Base-by-base conservation (phyloP, 2,797 vertebrate genomes). In the Mallotus villosus region DNA sequence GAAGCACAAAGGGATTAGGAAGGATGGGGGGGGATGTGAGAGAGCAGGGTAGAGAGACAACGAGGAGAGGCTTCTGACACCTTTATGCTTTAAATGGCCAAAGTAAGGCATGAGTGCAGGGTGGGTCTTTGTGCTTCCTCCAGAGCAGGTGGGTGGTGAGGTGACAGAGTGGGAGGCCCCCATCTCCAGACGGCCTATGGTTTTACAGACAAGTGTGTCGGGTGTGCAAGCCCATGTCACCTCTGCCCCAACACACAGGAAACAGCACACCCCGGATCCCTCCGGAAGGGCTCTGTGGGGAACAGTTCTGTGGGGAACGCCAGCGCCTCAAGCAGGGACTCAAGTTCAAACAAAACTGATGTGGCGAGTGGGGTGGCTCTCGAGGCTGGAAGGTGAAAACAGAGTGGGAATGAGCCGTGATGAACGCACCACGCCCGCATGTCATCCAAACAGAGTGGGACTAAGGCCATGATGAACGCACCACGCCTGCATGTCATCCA, bases 101-200 rank as follows among this genome's bases (percentile, higher is more conserved):
- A 89, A 86, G 85, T 82, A 88, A 84, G 76, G 89, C 92, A 90
- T 92, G 89, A 92, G 87, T 63, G 81, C 82, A 72, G 81, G 70
- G 73, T 85, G 81, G 70, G 73, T 85, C 71, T 81, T 83, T 89
- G 77, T 81, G 77, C 81, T 83, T 74, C 73, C 75, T 81, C 63
- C 53, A 41, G 79, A 77, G 68, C 24, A 61, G 71, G 74, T 67
- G 24, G 25, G 49, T 46, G 49, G 22, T 25, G 74, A 75, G 53
- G 74, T 77, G 77, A 80, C 80, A 81, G 71, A 74, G 74, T 63
- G 71, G 71, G 82, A 77, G 77, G 25, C 25, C 71, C 82, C 70
- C 27, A 63, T 83, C 72, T 81, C 74, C 1, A 29, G 5, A 17
- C 4, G 32, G 2, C 2, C 32, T 24, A 4, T 6, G 27, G 27